phyloP scores from a whole-genome alignment of 2,888 invertebrate species.

The Trissolcus brochymenae region DNA sequence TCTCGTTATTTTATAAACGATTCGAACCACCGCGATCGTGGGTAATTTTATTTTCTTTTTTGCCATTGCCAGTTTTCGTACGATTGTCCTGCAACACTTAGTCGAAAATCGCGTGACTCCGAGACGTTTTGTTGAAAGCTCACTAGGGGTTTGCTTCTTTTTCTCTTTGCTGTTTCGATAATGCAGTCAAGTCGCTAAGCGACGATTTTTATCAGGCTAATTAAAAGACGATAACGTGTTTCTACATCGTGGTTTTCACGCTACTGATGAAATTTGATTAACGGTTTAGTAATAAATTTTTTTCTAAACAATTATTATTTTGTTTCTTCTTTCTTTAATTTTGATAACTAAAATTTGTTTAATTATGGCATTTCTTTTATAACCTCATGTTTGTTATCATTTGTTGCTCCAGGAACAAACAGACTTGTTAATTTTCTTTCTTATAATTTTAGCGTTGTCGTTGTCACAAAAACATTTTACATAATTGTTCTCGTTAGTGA shows the following conservation, averaged over 20 bases:
- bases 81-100: slow-evolving; percentile 13
- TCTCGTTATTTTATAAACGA: slow-evolving; percentile 72
- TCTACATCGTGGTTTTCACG: slow-evolving; percentile 16
- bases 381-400: too few relatives aligned
- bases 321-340: too few relatives aligned
- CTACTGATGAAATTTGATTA: slow-evolving; percentile 15
- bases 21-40: slow-evolving; percentile 57
- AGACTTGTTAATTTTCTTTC: too few relatives aligned
- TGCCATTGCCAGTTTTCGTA: slow-evolving; percentile 5
- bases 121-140: slow-evolving; percentile 20
- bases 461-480: neutral
- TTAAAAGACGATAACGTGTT: slow-evolving; percentile 25
- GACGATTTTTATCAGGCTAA: slow-evolving; percentile 20
- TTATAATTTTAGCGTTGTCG: too few relatives aligned
- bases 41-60: slow-evolving; percentile 13
- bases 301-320: too few relatives aligned
- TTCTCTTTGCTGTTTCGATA: slow-evolving; percentile 17
- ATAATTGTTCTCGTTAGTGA: slow-evolving; percentile 5
- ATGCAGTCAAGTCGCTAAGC: slow-evolving; percentile 19
- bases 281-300: too few relatives aligned
- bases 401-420: too few relatives aligned
- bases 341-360: too few relatives aligned
- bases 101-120: slow-evolving; percentile 40
- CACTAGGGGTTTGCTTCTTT: slow-evolving; percentile 15
- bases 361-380: too few relatives aligned